Conservation (phyloP, 2,888 invertebrate genomes). For the Lasioglossum vierecki region DNA sequence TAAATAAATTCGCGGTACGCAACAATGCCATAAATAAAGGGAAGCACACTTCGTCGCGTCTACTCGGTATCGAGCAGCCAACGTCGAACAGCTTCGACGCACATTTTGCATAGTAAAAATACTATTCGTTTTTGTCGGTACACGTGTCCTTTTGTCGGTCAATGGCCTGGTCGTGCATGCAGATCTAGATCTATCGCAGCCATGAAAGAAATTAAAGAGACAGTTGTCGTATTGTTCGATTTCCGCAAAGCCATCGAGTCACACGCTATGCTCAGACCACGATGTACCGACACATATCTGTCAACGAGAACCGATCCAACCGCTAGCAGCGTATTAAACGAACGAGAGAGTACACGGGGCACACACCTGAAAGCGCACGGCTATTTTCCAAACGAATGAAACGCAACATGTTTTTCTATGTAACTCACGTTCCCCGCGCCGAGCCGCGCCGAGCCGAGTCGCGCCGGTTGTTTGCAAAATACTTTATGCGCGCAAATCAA, state of each 20-base stretch:
- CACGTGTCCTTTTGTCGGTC: too few relatives aligned
- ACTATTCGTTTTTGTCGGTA: too few relatives aligned
- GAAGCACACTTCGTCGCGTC: neutral
- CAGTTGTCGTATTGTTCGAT: neutral
- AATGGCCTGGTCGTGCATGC: too few relatives aligned
- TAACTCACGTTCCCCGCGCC: slow-evolving; percentile 30
- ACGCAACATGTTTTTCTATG: slow-evolving; percentile 59
- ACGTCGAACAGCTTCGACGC: neutral
- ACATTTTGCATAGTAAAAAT: too few relatives aligned
- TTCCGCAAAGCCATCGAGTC: neutral
- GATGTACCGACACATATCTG: neutral
- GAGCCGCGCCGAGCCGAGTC: too few relatives aligned
- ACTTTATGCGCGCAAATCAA: slow-evolving; percentile 44
- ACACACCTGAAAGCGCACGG: slow-evolving; percentile 61
- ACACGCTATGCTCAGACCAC: neutral
- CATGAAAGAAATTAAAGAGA: neutral
- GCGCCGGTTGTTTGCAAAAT: slow-evolving; percentile 49
- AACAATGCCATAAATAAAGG: neutral
- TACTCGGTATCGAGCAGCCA: neutral
- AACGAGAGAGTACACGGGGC: slow-evolving; percentile 53
- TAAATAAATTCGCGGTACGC: neutral
- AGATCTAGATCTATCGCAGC: too few relatives aligned
- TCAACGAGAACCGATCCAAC: neutral
- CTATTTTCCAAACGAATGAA: slow-evolving; percentile 62
- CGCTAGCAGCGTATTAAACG: slow-evolving; percentile 56